Base-by-base conservation (phyloP, 2,797 vertebrate genomes). In the Coregonus suidteri region DNA sequence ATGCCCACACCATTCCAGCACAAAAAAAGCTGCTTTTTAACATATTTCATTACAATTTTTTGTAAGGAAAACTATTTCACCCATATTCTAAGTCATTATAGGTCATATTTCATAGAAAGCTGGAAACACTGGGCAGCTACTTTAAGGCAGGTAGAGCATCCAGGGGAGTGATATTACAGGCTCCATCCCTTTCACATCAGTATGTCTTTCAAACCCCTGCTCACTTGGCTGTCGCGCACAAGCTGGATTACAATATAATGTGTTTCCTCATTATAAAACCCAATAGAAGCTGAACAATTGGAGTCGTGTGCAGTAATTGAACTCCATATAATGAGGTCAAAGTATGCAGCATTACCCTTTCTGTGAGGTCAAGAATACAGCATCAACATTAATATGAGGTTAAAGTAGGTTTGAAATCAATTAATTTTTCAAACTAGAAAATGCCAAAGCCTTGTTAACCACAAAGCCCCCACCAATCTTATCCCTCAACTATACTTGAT, bases 341-440 rank as follows among this genome's bases (percentile, higher is more conserved):
- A 15, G 31, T 79, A 75, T 52, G 34, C 77, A 30, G 68, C 73
- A 31, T 69, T 77, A 75, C 69, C 66, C 71, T 81, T 85, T 83
- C 54, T 77, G 68, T 66, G 75, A 77, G 78, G 77, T 86, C 81
- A 82, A 64, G 11, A 76, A 75, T 73, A 81, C 68, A 78, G 66
- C 75, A 76, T 80, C 75, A 59, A 70, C 87, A 90, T 89, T 86
- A 88, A 93, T 11, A 53, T 47, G 35, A 83, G 83, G 83, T 87
- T 88, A 91, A 89, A 85, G 77, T 81, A 88, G 79, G 87, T 59
- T 85, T 75, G 37, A 82, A 88, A 91, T 90, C 85, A 88, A 90
- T 89, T 84, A 82, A 18, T 74, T 68, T 80, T 79, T 25, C 74
- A 84, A 88, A 82, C 79, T 74, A 72, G 69, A 84, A 25, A 90